phyloP scores from a whole-genome alignment of 2,113 vertebrate genomes.

The Corythornis cristatus region DNA sequence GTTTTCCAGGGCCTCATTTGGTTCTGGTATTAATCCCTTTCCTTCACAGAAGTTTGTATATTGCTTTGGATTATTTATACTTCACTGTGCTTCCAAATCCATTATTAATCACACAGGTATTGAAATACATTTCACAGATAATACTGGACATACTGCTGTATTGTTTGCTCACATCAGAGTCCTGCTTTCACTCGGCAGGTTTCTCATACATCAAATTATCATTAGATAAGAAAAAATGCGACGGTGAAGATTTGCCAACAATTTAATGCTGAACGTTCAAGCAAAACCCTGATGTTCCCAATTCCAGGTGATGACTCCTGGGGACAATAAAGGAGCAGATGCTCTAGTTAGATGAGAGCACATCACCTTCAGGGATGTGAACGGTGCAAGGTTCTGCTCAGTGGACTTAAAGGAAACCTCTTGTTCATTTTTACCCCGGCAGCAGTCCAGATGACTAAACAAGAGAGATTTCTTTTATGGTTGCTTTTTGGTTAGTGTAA shows the following conservation, averaged over 20 bases:
- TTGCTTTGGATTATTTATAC: conserved; percentile 65
- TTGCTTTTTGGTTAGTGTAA: neutral
- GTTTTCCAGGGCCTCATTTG: neutral
- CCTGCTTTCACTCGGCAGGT: conserved; percentile 53
- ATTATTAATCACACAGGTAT: conserved; percentile 70
- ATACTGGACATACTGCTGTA: conserved; percentile 62
- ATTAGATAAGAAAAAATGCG: conserved; percentile 68
- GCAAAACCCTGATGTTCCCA: conserved; percentile 51
- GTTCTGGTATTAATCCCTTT: conserved; percentile 32
- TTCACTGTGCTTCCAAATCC: conserved; percentile 56
- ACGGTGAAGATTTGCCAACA: conserved; percentile 43
- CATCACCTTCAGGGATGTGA: conserved; percentile 62
- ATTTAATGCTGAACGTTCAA: conserved; percentile 46
- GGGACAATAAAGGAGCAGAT: conserved; percentile 69
- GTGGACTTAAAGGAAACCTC: conserved; percentile 54
- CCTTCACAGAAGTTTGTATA: conserved; percentile 49
- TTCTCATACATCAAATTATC: conserved; percentile 69
- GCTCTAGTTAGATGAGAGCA: conserved; percentile 57
- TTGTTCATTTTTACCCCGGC: conserved; percentile 45
- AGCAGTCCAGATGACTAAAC: conserved; percentile 51
- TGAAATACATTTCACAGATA: conserved; percentile 68
- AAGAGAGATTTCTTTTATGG: conserved; percentile 29
- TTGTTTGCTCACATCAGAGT: conserved; percentile 51
- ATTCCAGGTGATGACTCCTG: conserved; percentile 65
- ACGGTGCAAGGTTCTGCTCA: conserved; percentile 43